Percentiles rank a stretch among this genome's conserved stretches.
These are phyloP conservation scores for Teleiodes luculella DNA, from an alignment of 2,888 invertebrate genomes.

Conservation along the genomic window DNA sequence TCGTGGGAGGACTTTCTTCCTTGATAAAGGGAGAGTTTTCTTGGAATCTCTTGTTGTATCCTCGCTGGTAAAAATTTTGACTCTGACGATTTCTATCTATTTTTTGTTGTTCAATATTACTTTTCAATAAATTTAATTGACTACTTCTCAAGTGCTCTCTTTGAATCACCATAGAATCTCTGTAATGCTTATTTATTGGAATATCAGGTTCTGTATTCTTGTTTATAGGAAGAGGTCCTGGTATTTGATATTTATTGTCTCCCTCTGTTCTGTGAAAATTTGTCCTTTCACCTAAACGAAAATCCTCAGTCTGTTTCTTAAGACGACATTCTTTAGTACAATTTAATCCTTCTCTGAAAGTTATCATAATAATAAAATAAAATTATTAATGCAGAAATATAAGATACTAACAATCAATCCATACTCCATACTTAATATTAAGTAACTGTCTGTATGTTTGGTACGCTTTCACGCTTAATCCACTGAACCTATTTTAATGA, in stretches of 20 bases:
- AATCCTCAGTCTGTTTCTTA: not conserved
- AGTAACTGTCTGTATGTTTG: too few species aligned
- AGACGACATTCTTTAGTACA: not conserved
- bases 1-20: not conserved
- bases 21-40: not conserved
- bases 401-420: too few species aligned
- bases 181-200: not conserved
- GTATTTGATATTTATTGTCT: conserved; percentile 3
- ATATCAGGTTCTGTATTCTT: not conserved
- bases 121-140: not conserved
- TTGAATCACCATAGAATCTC: not conserved
- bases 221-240: not conserved
- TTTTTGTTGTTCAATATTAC: not conserved
- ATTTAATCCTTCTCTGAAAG: not conserved
- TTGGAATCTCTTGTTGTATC: not conserved
- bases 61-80: not conserved
- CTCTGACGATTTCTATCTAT: not conserved
- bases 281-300: not conserved
- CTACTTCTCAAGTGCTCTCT: not conserved
- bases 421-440: too few species aligned
- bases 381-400: too few species aligned
- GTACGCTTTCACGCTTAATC: too few species aligned
- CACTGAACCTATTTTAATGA: too few species aligned
- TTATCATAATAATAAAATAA: too few species aligned
- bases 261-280: not conserved